Evolutionary conservation across 2,888 invertebrate genomes (phyloP), one percentile per base, ranked within the genome.

Genomic region (Didymodactylos carnosus): DNA sequence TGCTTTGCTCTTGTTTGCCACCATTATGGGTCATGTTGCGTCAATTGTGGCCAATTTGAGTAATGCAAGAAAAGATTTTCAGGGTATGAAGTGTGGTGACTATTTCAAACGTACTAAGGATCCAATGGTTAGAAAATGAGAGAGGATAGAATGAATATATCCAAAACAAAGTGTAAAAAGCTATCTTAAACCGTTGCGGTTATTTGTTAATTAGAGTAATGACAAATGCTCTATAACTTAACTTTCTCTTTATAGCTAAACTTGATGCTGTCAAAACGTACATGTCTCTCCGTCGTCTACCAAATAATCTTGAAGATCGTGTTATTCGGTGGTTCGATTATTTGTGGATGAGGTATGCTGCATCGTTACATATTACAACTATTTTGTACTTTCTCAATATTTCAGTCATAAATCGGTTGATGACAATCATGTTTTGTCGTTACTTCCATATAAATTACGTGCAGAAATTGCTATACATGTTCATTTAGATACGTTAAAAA

Each of bases 391-490:
- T n/a, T n/a, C n/a, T n/a, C n/a, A n/a, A n/a, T n/a, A n/a, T n/a
- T n/a, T n/a, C n/a, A 74, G 71, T 29, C 74, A 75, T 39, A 75
- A 75, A 25, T 75, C 75, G 4, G 71, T 72, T 16, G 75, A 75
- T 43, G 75, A 75, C 16, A 72, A 75, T 70, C 72, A 75, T 40
- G 72, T 72, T 39, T 27, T 75, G 27, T 29, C 46, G 25, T 77
- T 81, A 39, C 78, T 81, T 40, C 82, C 82, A 35, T 94, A 95
- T 86, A 94, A 95, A 85, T 88, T 95, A 80, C 95, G 95, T 86
- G 95, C 95, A 76, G 97, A 97, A 86, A 97, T 97, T 82, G 95
- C 95, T 81, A 95, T 97, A 85, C 95, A 97, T 86, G 95, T 97
- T 80, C 95, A 97, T 84, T 87, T 97, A 85, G 95, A 97, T 86